Base-by-base conservation (phyloP, 2,797 vertebrate species). In the Molossus alvarezi region DNA sequence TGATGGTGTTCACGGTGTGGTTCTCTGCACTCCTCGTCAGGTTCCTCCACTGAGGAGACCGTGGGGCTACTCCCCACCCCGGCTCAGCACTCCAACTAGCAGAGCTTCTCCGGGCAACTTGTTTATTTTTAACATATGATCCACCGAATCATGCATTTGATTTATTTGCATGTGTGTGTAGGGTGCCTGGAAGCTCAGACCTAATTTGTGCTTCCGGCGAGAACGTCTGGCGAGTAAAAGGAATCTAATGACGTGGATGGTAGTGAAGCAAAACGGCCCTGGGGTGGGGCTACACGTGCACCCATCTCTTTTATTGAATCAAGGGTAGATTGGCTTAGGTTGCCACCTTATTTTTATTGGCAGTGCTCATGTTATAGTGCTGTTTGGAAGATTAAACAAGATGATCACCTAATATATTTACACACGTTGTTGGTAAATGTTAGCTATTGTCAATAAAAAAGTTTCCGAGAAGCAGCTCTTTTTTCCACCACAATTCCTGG, bases 11-110 rank as follows among this genome's bases (percentile, higher is more conserved):
- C 10, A 27, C 69, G 10, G 7, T 90, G 10, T 80, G 25, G 9
- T 69, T 94, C 93, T 91, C 51, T 91, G 67, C 13, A 62, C 71
- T 37, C 11, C 88, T 79, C 72, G 53, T 51, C 17, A 64, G 58
- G 15, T 64, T 33, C 48, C 27, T n/a, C 7, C 57, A 25, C 65
- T 92, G 48, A 82, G 37, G 29, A 87, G 20, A 51, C 12, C 3
- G 10, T 65, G 7, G 2, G 0, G 6, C 8, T 37, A 23, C 55
- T 60, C 64, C 11, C 13, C n/a, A n/a, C 57, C 21, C 1, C n/a
- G 41, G 33, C 45, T 65, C 48, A 88, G 4, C 14, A 51, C 20
- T 86, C 37, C 41, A 91, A 53, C 88, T 29, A 29, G 60, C 53
- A 72, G 8, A 9, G 1, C 1, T 72, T 71, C 13, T 94, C 71